Conservation (phyloP, 2,888 invertebrate genomes). For the Yponomeuta malinellus region DNA sequence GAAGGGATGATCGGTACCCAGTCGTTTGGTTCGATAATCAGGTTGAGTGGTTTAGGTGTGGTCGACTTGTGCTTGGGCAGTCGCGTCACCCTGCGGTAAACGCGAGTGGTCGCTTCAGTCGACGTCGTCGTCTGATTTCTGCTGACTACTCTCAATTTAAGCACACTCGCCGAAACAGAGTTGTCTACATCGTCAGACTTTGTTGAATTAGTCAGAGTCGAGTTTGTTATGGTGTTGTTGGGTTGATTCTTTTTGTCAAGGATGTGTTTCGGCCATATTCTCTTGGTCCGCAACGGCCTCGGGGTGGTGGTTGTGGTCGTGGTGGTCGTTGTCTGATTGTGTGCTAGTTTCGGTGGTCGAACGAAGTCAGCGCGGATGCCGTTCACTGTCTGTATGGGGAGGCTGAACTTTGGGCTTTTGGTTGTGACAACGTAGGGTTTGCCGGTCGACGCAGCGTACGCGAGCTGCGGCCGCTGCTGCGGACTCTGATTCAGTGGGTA, state of each 20-base stretch:
- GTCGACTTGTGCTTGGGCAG: slow-evolving; percentile 43
- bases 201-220: slow-evolving; percentile 31
- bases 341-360: slow-evolving; percentile 42
- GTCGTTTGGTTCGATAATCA: slow-evolving; percentile 45
- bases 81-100: slow-evolving; percentile 56
- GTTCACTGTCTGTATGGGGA: slow-evolving; percentile 60
- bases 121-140: slow-evolving; percentile 20
- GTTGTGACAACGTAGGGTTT: slow-evolving; percentile 34
- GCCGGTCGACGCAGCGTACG: slow-evolving; percentile 43
- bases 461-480: slow-evolving; percentile 32
- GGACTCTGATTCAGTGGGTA: slow-evolving; percentile 22
- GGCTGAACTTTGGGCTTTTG: slow-evolving; percentile 50
- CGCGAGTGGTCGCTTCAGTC: slow-evolving; percentile 38
- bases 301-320: slow-evolving; percentile 51
- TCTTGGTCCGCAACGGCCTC: slow-evolving; percentile 55
- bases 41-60: slow-evolving; percentile 17
- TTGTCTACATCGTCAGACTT: slow-evolving; percentile 27
- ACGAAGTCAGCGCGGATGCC: slow-evolving; percentile 55
- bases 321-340: slow-evolving; percentile 34
- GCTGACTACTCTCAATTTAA: slow-evolving; percentile 10
- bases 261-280: slow-evolving; percentile 65
- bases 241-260: slow-evolving; percentile 32
- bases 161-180: slow-evolving; percentile 10
- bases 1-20: slow-evolving; percentile 67
- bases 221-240: slow-evolving; percentile 30